Base-by-base conservation (phyloP, 2,888 invertebrate genomes). In the Lasiommata megera region DNA sequence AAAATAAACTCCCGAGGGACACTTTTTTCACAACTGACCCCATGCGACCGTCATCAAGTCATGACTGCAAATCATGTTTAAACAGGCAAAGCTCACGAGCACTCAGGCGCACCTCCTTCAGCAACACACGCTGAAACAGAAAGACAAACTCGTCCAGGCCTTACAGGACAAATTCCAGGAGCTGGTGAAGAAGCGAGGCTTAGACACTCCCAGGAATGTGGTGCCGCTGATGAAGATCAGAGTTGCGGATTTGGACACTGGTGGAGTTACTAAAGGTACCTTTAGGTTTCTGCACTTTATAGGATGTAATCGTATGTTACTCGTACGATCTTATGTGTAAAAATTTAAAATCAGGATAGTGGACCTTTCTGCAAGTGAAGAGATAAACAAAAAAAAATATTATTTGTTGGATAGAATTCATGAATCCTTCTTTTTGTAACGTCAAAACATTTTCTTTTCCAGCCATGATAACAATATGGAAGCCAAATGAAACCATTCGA, bases 381-480 rank as follows among this genome's bases (percentile, higher is more conserved):
- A n/a, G n/a, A n/a, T n/a, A n/a, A n/a, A n/a, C n/a, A n/a, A n/a
- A n/a, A n/a, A n/a, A n/a, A n/a, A n/a, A n/a, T n/a, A n/a, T n/a
- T n/a, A n/a, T n/a, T n/a, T n/a, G n/a, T n/a, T n/a, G n/a, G n/a
- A n/a, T n/a, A n/a, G n/a, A n/a, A n/a, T n/a, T n/a, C n/a, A n/a
- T n/a, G n/a, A n/a, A n/a, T n/a, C 23, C 23, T 23, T 23, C 23
- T 5, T 5, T 6, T 14, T 36, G 29, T 51, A 60, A n/a, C n/a
- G n/a, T n/a, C n/a, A n/a, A 54, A 40, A 28, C 28, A 14, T 16
- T 12, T 40, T 31, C 16, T 16, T 6, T 52, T 52, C 1, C 56
- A 88, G 89, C 80, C 0, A 73, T 83, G 71, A 78, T 96, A 65
- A 93, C 94, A 6, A 86, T 96, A 59, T 96, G 96, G 96, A 92